These are phyloP conservation scores for Cosmorhoe ocellata DNA, from an alignment of 2,888 invertebrate species.

Conservation along the genomic window DNA sequence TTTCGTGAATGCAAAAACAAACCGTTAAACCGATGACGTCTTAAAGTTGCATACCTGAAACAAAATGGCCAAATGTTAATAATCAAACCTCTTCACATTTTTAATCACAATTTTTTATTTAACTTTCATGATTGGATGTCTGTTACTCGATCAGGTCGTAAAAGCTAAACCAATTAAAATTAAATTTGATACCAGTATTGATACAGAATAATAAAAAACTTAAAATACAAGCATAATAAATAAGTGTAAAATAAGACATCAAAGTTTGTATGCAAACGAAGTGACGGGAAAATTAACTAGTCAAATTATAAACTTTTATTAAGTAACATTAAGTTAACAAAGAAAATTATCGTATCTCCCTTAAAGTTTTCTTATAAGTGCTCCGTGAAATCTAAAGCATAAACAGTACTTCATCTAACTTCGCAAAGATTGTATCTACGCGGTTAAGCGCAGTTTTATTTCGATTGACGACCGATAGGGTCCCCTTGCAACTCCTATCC, in stretches of 20 bases:
- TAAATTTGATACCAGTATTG: no score
- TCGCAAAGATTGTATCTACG: conserved; percentile 17
- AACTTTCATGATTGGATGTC: no score
- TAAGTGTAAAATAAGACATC: no score
- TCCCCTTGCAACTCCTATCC: conserved; percentile 62
- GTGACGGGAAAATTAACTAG: no score
- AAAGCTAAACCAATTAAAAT: no score
- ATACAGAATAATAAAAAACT: no score
- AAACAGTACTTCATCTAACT: conserved; percentile 8
- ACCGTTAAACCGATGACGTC: conserved; percentile 14
- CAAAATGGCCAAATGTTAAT: no score
- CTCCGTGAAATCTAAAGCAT: conserved; percentile 6
- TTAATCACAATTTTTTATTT: no score
- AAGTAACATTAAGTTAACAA: not conserved
- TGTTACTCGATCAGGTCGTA: no score
- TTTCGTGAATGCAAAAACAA: not conserved
- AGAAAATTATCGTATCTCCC: not conserved
- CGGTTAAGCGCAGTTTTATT: conserved; percentile 65
- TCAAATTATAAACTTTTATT: not conserved
- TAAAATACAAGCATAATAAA: no score
- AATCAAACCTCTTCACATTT: no score
- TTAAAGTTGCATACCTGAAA: conserved; percentile 26
- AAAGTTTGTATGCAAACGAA: no score
- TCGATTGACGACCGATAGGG: conserved; percentile 73
- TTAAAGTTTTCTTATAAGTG: conserved; percentile 10